Evolutionary conservation across 92 coral and sea anemone species (phyloP).

Genomic region (Phymanthus crucifer): DNA sequence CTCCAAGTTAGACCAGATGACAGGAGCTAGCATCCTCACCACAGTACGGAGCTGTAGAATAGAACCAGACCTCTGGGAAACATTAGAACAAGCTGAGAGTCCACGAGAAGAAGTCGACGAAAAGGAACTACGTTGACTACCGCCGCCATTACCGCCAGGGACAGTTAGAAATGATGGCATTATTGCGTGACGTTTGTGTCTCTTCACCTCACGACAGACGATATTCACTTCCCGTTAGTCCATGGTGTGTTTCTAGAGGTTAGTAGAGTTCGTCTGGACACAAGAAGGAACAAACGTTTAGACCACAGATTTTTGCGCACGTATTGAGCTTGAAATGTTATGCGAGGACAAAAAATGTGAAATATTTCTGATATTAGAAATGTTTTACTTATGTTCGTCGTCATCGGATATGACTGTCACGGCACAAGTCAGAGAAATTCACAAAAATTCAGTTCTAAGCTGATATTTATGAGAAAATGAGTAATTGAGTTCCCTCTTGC

Average conservation of each 20-base stretch:
- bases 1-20: slow-evolving; percentile 60
- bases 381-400: too few species aligned
- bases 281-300: neutral
- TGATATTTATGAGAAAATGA: too few species aligned
- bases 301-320: too few species aligned
- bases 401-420: too few species aligned
- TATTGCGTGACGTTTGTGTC: slow-evolving; percentile 16
- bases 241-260: neutral
- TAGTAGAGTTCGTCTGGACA: neutral
- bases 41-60: slow-evolving; percentile 38
- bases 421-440: too few species aligned
- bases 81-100: neutral
- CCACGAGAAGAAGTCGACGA: slow-evolving; percentile 10
- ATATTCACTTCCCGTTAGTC: neutral
- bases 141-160: slow-evolving; percentile 25
- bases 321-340: too few species aligned
- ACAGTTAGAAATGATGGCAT: slow-evolving; percentile 32
- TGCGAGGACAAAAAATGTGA: too few species aligned
- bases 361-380: too few species aligned
- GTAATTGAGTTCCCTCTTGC: too few species aligned
- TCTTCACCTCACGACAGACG: neutral
- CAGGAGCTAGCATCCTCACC: slow-evolving; percentile 81
- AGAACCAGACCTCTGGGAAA: slow-evolving; percentile 6
- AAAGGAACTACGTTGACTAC: neutral
- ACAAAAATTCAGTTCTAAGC: too few species aligned